Evolutionary conservation across 2,797 vertebrate species (phyloP).

Genomic region (Sebastes iracundus): DNA sequence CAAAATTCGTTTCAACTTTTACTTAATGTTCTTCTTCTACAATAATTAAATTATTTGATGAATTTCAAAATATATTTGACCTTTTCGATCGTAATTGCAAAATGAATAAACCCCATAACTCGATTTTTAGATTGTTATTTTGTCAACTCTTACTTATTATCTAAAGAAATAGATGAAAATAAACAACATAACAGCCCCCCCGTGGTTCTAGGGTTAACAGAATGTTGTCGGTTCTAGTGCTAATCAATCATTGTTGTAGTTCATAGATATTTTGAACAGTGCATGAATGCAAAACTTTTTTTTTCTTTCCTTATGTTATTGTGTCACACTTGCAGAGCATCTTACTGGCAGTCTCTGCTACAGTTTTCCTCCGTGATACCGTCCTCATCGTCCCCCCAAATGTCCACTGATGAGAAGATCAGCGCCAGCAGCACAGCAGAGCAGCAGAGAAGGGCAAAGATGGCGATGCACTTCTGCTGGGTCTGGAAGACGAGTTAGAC

Average conservation of each 20-base stretch:
- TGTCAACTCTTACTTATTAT: too few relatives aligned
- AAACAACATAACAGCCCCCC: too few relatives aligned
- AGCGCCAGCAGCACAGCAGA: conserved; percentile 90
- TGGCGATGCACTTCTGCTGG: conserved; percentile 95
- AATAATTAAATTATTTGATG: too few relatives aligned
- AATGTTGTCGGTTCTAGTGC: too few relatives aligned
- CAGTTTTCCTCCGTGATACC: conserved; percentile 94
- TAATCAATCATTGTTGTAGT: not conserved
- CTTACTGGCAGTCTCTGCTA: conserved; percentile 92
- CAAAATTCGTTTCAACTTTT: too few relatives aligned
- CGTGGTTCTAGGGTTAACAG: too few relatives aligned
- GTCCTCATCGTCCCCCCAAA: conserved; percentile 92
- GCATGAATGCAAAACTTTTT: not conserved
- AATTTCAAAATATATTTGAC: too few relatives aligned
- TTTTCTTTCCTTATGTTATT: not conserved
- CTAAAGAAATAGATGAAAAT: too few relatives aligned
- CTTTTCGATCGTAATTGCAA: too few relatives aligned
- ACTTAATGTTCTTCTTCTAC: too few relatives aligned
- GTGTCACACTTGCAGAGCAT: not conserved
- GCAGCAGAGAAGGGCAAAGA: conserved; percentile 94
- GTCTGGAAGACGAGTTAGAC: conserved; percentile 83
- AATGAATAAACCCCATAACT: too few relatives aligned
- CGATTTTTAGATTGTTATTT: too few relatives aligned
- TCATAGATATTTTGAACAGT: not conserved
- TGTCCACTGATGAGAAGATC: conserved; percentile 94